Percentiles rank a stretch among this genome's conserved stretches.
Evolutionary conservation across 2,797 vertebrate genomes (phyloP).

Genomic region (Brachyrhaphis roseni): DNA sequence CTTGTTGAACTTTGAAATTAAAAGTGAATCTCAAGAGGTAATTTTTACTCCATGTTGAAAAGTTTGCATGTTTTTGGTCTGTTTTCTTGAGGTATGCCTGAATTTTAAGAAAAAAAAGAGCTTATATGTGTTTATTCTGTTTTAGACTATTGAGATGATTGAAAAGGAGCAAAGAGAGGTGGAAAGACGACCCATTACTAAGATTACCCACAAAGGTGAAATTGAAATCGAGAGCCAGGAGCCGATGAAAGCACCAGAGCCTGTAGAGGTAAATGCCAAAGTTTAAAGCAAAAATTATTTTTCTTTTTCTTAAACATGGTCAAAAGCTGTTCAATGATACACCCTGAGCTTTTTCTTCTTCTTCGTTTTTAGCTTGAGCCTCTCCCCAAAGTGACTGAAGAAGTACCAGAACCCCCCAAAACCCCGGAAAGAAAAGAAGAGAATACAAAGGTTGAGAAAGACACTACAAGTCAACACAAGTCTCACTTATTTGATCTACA

Average conservation of each 20-base stretch:
- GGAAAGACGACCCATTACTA: conserved; percentile 96
- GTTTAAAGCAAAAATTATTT: not conserved
- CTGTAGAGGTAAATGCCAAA: conserved; percentile 81
- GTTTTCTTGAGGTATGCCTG: not conserved
- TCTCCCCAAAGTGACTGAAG: conserved; percentile 81
- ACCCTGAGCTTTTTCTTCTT: not conserved
- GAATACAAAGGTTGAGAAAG: conserved; percentile 80
- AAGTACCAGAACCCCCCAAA: conserved; percentile 77
- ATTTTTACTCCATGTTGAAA: not conserved
- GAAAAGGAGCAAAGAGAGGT: conserved; percentile 97
- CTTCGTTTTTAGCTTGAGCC: conserved; percentile 72
- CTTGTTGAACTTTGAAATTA: not conserved
- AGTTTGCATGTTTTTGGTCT: not conserved
- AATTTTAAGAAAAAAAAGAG: conserved; percentile 14
- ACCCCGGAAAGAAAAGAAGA: conserved; percentile 84
- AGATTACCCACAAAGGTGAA: conserved; percentile 99
- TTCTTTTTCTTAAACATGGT: not conserved
- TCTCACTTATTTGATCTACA: conserved; percentile 97
- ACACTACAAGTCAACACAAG: conserved; percentile 95
- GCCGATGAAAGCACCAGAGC: conserved; percentile 89
- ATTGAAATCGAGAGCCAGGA: conserved; percentile 98
- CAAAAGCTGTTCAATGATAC: not conserved
- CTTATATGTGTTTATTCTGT: conserved; percentile 3
- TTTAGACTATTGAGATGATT: conserved; percentile 99
- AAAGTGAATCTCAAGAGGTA: not conserved